phyloP scores from a whole-genome alignment of 1,140 invertebrate species.

The Pseudomyrmex gracilis region DNA sequence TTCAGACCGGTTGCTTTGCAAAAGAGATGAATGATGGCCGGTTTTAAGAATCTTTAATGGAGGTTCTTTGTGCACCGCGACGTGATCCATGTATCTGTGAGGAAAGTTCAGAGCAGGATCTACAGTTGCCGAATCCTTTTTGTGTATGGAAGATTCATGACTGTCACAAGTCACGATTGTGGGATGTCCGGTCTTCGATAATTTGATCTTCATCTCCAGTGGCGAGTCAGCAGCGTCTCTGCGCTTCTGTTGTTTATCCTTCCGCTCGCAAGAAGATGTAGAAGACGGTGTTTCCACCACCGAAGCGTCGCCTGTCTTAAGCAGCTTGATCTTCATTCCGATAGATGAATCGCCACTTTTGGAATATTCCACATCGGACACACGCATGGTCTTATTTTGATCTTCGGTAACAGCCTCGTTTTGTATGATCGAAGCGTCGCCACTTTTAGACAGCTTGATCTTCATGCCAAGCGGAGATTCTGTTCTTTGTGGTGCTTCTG shows the following conservation, averaged over 20 bases:
- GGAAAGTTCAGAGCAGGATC: conserved; percentile 40
- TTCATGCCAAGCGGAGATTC: conserved; percentile 83
- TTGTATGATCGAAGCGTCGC: conserved; percentile 80
- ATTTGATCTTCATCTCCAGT: conserved; percentile 82
- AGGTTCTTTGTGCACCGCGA: conserved; percentile 44
- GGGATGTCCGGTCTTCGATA: conserved; percentile 82
- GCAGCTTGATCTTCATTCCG: conserved; percentile 80
- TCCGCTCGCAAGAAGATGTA: conserved; percentile 52
- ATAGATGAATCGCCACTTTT: conserved; percentile 71
- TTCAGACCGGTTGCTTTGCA: conserved; percentile 74
- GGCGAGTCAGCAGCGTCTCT: conserved; percentile 76
- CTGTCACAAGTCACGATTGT: conserved; percentile 78
- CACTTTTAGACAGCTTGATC: conserved; percentile 80
- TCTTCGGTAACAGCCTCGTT: conserved; percentile 65
- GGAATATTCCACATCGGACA: conserved; percentile 42
- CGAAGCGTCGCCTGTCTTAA: conserved; percentile 79
- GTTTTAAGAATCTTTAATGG: conserved; percentile 73
- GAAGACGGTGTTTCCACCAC: conserved; percentile 72
- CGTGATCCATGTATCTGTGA: conserved; percentile 69
- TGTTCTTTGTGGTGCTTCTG: conserved; percentile 69
- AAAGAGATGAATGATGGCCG: conserved; percentile 53
- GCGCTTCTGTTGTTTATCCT: conserved; percentile 69
- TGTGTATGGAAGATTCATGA: conserved; percentile 68
- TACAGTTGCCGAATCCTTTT: conserved; percentile 60
- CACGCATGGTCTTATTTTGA: conserved; percentile 32